phyloP scores from a whole-genome alignment of 1,140 invertebrate species.

The Adoxophyes honmai region DNA sequence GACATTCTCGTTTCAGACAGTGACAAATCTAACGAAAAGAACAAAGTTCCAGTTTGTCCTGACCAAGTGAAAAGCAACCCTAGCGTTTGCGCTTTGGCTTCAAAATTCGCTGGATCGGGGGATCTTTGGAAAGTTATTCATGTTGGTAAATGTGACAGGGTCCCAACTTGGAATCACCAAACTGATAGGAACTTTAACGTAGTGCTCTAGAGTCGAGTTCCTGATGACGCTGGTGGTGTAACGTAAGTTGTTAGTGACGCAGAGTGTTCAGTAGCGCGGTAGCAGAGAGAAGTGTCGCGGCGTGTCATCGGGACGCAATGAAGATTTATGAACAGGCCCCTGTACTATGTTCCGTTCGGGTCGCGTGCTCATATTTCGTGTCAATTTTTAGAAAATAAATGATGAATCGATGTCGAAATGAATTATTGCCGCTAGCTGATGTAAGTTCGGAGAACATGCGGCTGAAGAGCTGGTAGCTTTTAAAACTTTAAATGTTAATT shows the following conservation, averaged over 20 bases:
- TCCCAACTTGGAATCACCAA: conserved; percentile 25
- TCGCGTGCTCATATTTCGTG: conserved; percentile 43
- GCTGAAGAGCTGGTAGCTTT: too few relatives aligned
- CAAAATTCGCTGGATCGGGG: conserved; percentile 34
- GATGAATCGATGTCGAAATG: conserved; percentile 6
- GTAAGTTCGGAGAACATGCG: too few relatives aligned
- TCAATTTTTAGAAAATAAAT: conserved; percentile 36
- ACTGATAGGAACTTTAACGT: conserved; percentile 21
- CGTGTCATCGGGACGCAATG: conserved; percentile 74
- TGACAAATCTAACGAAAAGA: conserved; percentile 60
- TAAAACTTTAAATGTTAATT: too few relatives aligned
- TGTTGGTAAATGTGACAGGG: conserved; percentile 42
- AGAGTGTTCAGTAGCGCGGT: conserved; percentile 50
- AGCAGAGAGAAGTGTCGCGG: conserved; percentile 68
- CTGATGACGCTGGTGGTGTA: conserved; percentile 10
- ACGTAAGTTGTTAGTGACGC: conserved; percentile 37
- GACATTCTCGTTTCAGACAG: conserved; percentile 41
- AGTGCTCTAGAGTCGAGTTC: conserved; percentile 22
- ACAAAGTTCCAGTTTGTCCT: conserved; percentile 49
- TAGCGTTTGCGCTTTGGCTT: conserved; percentile 31
- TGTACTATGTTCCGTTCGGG: conserved; percentile 42
- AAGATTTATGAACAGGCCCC: conserved; percentile 70
- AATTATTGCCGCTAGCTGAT: too few relatives aligned
- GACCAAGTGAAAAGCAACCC: conserved; percentile 38
- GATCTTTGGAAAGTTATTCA: conserved; percentile 40